These are phyloP conservation scores for Herminia tarsipennalis DNA, from an alignment of 2,888 invertebrate genomes.

Conservation along the genomic window DNA sequence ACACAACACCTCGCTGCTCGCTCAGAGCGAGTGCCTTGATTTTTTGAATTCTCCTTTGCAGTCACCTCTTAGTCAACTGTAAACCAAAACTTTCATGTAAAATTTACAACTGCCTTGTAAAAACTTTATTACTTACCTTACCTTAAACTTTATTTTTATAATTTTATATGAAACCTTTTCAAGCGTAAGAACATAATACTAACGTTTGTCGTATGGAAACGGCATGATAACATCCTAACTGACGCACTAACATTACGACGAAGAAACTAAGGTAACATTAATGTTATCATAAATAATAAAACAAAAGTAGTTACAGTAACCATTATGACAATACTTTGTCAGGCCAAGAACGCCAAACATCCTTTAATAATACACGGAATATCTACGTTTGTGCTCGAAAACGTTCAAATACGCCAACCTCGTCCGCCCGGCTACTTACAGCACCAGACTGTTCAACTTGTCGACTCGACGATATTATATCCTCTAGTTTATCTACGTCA, in stretches of 20 bases:
- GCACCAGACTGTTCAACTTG: constrained; percentile 28
- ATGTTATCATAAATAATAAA: not conserved
- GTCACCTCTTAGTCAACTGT: constrained; percentile 48
- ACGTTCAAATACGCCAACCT: constrained; percentile 13
- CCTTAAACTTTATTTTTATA: too few species aligned
- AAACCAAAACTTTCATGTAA: constrained; percentile 57
- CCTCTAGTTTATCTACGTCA: constrained; percentile 32
- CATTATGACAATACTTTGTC: not conserved
- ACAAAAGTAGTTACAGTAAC: not conserved
- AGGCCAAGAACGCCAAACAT: constrained; percentile 7
- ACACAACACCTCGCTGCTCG: constrained; percentile 45
- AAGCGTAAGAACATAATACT: too few species aligned
- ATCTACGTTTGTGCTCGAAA: constrained; percentile 20
- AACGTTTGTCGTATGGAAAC: not conserved
- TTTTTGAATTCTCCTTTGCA: constrained; percentile 57
- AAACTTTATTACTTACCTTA: constrained; percentile 15
- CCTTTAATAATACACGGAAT: constrained; percentile 20
- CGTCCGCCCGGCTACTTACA: constrained; percentile 18
- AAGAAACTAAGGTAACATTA: not conserved
- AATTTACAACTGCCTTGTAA: too few species aligned
- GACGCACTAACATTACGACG: too few species aligned
- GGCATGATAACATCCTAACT: not conserved
- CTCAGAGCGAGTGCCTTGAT: constrained; percentile 57
- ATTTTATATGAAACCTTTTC: too few species aligned
- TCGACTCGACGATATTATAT: constrained; percentile 31